Conservation (phyloP, 2,113 vertebrate genomes). For the Cnemophilus loriae region DNA sequence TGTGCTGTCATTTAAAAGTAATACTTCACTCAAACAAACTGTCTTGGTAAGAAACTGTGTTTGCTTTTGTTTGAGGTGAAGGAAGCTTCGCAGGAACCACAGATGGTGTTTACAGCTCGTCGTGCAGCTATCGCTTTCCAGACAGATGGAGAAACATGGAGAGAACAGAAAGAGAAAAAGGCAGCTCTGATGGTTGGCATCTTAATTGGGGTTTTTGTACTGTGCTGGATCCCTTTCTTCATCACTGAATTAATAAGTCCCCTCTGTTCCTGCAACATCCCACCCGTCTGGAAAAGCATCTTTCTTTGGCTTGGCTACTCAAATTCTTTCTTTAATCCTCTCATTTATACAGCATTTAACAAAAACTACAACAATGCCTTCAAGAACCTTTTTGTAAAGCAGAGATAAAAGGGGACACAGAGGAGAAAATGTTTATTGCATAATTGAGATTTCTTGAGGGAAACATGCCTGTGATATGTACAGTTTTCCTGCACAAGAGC, state of each 20-base stretch:
- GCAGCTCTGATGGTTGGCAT: constrained; percentile 73
- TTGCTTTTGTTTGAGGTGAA: constrained; percentile 67
- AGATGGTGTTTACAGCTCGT: constrained; percentile 62
- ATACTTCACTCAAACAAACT: constrained; percentile 17
- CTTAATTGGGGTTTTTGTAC: constrained; percentile 67
- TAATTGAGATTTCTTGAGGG: not conserved
- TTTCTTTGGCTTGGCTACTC: constrained; percentile 75
- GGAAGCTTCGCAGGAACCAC: constrained; percentile 39
- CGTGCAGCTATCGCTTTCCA: constrained; percentile 48
- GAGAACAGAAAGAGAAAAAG: constrained; percentile 70
- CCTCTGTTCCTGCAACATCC: constrained; percentile 69
- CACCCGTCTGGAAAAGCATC: constrained; percentile 70
- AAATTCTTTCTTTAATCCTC: constrained; percentile 75
- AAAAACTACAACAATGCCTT: constrained; percentile 75
- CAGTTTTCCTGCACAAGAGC: not conserved
- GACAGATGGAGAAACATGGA: constrained; percentile 62
- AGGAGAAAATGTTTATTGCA: not conserved
- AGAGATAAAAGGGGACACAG: constrained; percentile 31
- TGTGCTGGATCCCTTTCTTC: constrained; percentile 75
- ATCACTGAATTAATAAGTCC: constrained; percentile 66
- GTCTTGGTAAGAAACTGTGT: constrained; percentile 34
- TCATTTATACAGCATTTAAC: constrained; percentile 76
- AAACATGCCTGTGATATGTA: not conserved
- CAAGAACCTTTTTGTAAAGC: constrained; percentile 68
- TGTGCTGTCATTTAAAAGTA: constrained; percentile 32